Evolutionary conservation across 2,888 invertebrate genomes (phyloP).

Genomic region (Drosophila planitibia): DNA sequence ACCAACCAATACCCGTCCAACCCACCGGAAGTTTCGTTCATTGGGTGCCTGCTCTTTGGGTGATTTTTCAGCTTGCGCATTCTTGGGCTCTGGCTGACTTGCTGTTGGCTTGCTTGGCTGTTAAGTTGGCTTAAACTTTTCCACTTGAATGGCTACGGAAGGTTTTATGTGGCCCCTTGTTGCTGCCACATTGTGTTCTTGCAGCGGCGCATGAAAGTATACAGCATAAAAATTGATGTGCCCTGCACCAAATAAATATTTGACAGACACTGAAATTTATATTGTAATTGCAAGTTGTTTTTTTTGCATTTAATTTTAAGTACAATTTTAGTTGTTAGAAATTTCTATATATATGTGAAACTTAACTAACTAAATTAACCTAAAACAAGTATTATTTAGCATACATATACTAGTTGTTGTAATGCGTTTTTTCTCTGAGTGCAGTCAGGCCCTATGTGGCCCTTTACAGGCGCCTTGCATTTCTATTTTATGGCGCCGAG

Average conservation of each 20-base stretch:
- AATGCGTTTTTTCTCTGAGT: background rate
- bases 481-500: slow-evolving; percentile 69
- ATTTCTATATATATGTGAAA: background rate
- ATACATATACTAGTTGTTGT: background rate
- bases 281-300: background rate
- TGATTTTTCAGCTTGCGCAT: slow-evolving; percentile 61
- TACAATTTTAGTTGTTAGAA: background rate
- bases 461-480: slow-evolving; percentile 26
- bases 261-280: slow-evolving; percentile 32
- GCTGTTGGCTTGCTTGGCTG: slow-evolving; percentile 26
- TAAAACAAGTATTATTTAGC: background rate
- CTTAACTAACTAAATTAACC: background rate
- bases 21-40: slow-evolving; percentile 18
- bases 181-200: slow-evolving; percentile 58
- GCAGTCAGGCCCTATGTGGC: background rate
- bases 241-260: slow-evolving; percentile 77
- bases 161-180: slow-evolving; percentile 66
- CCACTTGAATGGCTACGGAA: slow-evolving; percentile 80
- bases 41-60: slow-evolving; percentile 30
- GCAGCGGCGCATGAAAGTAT: slow-evolving; percentile 77
- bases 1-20: background rate
- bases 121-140: slow-evolving; percentile 79
- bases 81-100: slow-evolving; percentile 20
- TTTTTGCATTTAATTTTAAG: background rate
- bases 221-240: slow-evolving; percentile 70